These are phyloP conservation scores for Sorex fumeus DNA, from an alignment of 2,113 vertebrate species.

Conservation along the genomic window DNA sequence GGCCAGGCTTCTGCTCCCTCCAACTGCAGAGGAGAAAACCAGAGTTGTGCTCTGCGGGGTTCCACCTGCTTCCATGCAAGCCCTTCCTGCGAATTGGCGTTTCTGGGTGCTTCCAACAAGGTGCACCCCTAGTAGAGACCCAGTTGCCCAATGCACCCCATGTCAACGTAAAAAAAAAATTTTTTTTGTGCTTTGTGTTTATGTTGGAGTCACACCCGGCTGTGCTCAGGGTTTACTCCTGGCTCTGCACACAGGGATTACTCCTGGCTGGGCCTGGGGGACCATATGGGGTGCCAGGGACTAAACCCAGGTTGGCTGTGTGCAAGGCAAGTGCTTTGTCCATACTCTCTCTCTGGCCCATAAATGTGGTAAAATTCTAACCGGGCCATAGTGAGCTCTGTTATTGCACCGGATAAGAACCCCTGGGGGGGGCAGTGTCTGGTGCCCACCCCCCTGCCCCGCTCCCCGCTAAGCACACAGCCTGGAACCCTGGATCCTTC, in stretches of 20 bases:
- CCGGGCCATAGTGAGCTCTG: neutral
- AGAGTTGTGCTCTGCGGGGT: neutral
- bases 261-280: too few species aligned
- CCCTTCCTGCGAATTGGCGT: neutral
- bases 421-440: neutral
- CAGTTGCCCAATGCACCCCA: neutral
- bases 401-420: neutral
- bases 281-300: too few species aligned
- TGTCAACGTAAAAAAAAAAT: neutral
- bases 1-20: constrained; percentile 2
- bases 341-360: too few species aligned
- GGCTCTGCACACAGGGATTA: too few species aligned
- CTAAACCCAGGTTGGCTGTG: too few species aligned
- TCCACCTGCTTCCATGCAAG: neutral
- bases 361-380: neutral
- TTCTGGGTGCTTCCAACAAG: neutral
- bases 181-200: too few species aligned
- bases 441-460: too few species aligned
- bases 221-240: too few species aligned
- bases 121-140: neutral
- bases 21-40: neutral
- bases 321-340: too few species aligned
- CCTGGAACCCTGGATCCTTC: neutral
- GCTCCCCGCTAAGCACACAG: neutral
- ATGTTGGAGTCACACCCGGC: too few species aligned